Evolutionary conservation across 1,140 invertebrate genomes (phyloP).

Genomic region (Muscidifurax raptorellus): DNA sequence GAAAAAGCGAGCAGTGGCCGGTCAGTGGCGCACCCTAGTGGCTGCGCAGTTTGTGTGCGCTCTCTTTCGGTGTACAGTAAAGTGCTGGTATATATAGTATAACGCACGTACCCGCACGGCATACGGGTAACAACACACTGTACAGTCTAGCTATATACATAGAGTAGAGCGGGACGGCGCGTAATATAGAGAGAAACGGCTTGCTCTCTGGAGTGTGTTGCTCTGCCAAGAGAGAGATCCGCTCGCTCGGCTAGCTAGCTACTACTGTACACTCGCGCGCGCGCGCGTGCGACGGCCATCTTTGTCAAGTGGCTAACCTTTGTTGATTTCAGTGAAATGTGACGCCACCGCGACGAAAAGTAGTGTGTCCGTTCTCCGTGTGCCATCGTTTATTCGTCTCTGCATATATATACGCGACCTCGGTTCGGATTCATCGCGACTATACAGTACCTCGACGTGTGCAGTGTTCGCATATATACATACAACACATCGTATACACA

Average conservation of each 20-base stretch:
- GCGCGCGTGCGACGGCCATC: slow-evolving; percentile 66
- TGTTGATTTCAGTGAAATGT: slow-evolving; percentile 75
- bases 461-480: neutral
- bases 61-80: neutral
- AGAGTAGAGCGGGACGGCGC: neutral
- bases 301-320: slow-evolving; percentile 75
- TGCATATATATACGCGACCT: neutral
- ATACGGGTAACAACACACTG: neutral
- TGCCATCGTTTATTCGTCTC: neutral
- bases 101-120: too few species aligned
- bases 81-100: too few species aligned
- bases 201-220: neutral
- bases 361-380: slow-evolving; percentile 49
- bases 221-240: neutral
- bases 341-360: slow-evolving; percentile 66
- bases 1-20: slow-evolving; percentile 40
- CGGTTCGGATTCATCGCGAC: neutral
- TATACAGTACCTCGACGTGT: neutral
- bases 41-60: slow-evolving; percentile 56
- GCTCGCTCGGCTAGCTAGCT: neutral
- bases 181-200: neutral
- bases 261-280: slow-evolving; percentile 16
- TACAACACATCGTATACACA: neutral
- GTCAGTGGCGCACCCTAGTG: slow-evolving; percentile 46
- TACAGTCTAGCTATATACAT: neutral